Base-by-base conservation (phyloP, 2,113 vertebrate genomes). In the Vombatus ursinus region DNA sequence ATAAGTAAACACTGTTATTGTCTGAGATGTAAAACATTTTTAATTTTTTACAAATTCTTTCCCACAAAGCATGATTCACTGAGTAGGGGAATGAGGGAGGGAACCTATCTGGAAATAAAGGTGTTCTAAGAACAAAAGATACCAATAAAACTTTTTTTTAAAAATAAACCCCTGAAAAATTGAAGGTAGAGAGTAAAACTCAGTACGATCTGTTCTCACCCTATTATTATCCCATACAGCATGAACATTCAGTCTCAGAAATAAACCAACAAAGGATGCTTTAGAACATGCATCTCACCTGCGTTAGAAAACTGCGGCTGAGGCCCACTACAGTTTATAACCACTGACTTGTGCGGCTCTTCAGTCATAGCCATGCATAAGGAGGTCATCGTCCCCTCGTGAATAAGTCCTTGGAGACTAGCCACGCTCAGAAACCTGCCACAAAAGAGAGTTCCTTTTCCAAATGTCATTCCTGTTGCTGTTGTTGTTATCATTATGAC, bases 381-480 rank as follows among this genome's bases (percentile, higher is more conserved):
- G 44, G 99, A 99, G 0, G 99, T 98, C 96, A 99, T 98, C 1
- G 99, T 99, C 92, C 99, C 99, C 95, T 99, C 99, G 51, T 99
- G 99, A 92, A 99, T 99, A 23, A 99, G 98, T 57, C 99, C 99
- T 97, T 99, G 99, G 95, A 99, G 98, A 97, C 99, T 99, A 96
- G 99, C 99, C 91, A 99, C 99, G 97, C 99, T 99, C 96, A 99
- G 98, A 98, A 99, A 99, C 98, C 99, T 99, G 96, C 31, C 93
- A 97, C 12, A 97, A 52, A 96, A 51, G 98, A 7, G 94, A 93
- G 90, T 22, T 89, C 28, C 51, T 50, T 37, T 84, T 97, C 89
- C 61, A 95, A 8, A n/a, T 44, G 37, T 84, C 68, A 37, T 2
- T 12, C 1, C 12, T 12, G 9, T 50, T 50, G 50, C 12, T 54